These are phyloP conservation scores for Tillus elongatus DNA, from an alignment of 2,888 invertebrate species.

Conservation along the genomic window DNA sequence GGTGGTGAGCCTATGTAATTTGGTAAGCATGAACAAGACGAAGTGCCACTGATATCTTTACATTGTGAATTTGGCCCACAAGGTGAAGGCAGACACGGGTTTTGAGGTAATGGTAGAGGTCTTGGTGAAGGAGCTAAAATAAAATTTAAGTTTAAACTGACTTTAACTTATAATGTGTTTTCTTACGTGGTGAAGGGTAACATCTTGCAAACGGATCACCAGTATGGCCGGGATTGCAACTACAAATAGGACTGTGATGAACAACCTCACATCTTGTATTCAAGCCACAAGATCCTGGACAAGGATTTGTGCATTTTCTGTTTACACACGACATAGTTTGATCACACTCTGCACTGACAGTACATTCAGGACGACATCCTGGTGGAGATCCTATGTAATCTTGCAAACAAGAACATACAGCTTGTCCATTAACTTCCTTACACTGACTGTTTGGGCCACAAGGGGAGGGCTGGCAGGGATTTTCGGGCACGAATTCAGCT, in stretches of 20 bases:
- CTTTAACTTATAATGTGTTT: no score
- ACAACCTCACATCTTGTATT: constrained; percentile 63
- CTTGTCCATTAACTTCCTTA: constrained; percentile 58
- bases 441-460: constrained; percentile 75
- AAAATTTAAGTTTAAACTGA: no score
- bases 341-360: constrained; percentile 66
- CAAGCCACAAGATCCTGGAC: constrained; percentile 60
- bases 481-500: constrained; percentile 47
- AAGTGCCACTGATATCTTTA: constrained; percentile 49
- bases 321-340: constrained; percentile 63
- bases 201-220: constrained; percentile 66
- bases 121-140: constrained; percentile 26
- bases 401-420: constrained; percentile 66
- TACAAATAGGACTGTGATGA: constrained; percentile 72
- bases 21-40: constrained; percentile 58
- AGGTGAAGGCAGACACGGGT: constrained; percentile 63
- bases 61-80: constrained; percentile 61
- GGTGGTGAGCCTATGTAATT: constrained; percentile 62
- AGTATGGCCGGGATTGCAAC: constrained; percentile 52
- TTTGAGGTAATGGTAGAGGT: constrained; percentile 37
- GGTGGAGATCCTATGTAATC: constrained; percentile 66
- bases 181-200: constrained; percentile 36
- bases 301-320: constrained; percentile 70
- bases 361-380: constrained; percentile 70
- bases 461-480: constrained; percentile 47